Percentiles rank a stretch among this genome's conserved stretches.
phyloP scores from a whole-genome alignment of 2,113 vertebrate species.

The Tychaedon coryphoeus region DNA sequence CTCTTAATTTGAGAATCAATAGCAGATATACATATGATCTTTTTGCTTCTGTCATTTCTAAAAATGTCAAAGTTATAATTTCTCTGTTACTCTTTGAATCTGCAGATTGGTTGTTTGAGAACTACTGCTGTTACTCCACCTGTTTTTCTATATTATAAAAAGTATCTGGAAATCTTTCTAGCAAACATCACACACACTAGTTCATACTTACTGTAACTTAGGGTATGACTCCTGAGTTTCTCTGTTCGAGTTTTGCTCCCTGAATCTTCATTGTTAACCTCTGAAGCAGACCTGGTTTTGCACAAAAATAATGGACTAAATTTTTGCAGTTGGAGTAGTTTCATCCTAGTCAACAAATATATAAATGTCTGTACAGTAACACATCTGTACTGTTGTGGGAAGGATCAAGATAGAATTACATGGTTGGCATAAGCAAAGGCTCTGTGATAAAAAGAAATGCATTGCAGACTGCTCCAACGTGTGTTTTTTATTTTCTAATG shows the following conservation, averaged over 20 bases:
- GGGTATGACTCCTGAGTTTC: not conserved
- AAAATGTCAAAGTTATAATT: not conserved
- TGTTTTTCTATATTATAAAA: not conserved
- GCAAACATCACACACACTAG: not conserved
- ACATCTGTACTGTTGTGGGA: not conserved
- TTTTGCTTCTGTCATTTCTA: not conserved
- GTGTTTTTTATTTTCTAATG: not conserved
- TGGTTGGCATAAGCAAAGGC: not conserved
- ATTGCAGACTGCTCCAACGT: not conserved
- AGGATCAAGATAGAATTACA: not conserved
- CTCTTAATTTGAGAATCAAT: not conserved
- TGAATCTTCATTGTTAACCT: not conserved
- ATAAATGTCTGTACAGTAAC: not conserved
- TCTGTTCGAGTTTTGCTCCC: not conserved
- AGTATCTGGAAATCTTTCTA: not conserved
- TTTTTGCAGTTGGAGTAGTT: not conserved
- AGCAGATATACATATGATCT: rapidly evolving
- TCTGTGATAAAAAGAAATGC: not conserved
- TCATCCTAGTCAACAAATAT: not conserved
- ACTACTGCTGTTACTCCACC: not conserved
- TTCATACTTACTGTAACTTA: not conserved
- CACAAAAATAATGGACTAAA: not conserved
- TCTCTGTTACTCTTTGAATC: not conserved
- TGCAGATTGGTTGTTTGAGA: not conserved
- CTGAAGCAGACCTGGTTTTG: not conserved